Percentiles rank a stretch among this genome's conserved stretches.
Conservation (phyloP, 2,113 vertebrate genomes). For the Larimichthys crocea region DNA sequence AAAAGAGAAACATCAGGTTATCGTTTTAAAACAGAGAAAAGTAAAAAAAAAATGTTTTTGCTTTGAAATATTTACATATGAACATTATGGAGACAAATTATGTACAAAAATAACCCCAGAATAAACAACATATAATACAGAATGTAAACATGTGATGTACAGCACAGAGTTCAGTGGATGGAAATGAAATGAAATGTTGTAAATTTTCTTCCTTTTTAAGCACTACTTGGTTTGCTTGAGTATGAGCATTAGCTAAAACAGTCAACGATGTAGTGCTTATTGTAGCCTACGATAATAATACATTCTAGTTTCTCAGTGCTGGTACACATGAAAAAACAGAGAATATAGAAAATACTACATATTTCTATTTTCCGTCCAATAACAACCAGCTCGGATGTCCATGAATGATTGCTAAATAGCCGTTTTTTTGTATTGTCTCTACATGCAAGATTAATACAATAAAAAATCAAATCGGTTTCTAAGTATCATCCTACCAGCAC, state of each 20-base stretch:
- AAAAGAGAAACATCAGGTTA: constrained; percentile 66
- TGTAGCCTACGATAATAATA: constrained; percentile 86
- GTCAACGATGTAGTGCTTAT: constrained; percentile 87
- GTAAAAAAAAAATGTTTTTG: constrained; percentile 59
- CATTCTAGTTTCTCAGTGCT: constrained; percentile 88
- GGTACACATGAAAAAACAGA: constrained; percentile 86
- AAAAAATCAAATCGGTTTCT: constrained; percentile 76
- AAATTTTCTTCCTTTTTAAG: constrained; percentile 78
- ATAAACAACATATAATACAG: constrained; percentile 67
- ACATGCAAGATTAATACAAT: constrained; percentile 85
- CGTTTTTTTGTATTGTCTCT: constrained; percentile 78
- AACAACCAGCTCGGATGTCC: constrained; percentile 81
- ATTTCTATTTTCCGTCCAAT: constrained; percentile 79
- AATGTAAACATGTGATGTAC: constrained; percentile 83
- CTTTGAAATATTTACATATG: constrained; percentile 81
- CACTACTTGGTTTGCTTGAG: constrained; percentile 84
- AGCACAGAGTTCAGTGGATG: constrained; percentile 81
- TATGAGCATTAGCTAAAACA: constrained; percentile 85
- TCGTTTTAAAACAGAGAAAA: constrained; percentile 63
- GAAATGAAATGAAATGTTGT: constrained; percentile 76
- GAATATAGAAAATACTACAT: constrained; percentile 84
- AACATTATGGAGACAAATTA: constrained; percentile 70
- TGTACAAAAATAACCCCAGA: constrained; percentile 61
- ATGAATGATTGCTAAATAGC: constrained; percentile 83
- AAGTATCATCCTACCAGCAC: constrained; percentile 79